Evolutionary conservation across 2,888 invertebrate species (phyloP).

Genomic region (Drosophila cognata): DNA sequence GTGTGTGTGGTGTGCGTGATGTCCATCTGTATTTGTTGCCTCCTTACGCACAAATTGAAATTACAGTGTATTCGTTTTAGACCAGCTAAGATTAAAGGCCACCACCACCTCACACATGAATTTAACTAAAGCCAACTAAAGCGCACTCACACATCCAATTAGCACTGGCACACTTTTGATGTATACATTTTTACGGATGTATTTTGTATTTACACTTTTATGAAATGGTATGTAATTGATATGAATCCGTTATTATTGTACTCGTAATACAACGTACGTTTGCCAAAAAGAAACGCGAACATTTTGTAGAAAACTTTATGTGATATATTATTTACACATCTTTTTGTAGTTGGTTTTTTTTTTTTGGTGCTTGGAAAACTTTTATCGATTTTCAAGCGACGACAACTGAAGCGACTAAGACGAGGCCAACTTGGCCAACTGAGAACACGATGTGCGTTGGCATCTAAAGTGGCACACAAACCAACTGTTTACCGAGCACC

Average conservation of each 20-base stretch:
- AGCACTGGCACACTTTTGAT: conserved; percentile 19
- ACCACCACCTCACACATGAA: conserved; percentile 11
- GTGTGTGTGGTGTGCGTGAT: not conserved
- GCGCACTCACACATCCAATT: conserved; percentile 18
- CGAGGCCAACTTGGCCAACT: conserved; percentile 1
- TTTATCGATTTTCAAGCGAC: conserved; percentile 50
- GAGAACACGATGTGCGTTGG: not conserved
- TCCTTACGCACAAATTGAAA: conserved; percentile 16
- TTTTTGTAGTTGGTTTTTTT: not conserved
- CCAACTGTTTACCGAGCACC: conserved; percentile 27
- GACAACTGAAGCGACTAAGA: not conserved
- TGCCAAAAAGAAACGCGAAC: conserved; percentile 32
- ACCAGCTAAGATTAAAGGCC: conserved; percentile 9
- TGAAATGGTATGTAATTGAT: conserved; percentile 44
- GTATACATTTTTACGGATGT: conserved; percentile 26
- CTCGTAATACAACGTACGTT: conserved; percentile 39
- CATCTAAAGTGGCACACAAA: conserved; percentile 8
- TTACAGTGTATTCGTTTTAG: conserved; percentile 14
- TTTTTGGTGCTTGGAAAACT: conserved; percentile 12
- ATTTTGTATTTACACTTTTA: conserved; percentile 38
- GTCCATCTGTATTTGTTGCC: conserved; percentile 7
- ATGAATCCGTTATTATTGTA: conserved; percentile 21
- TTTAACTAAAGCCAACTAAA: conserved; percentile 3
- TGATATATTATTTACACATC: conserved; percentile 27
- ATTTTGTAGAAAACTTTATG: conserved; percentile 39